These are phyloP conservation scores for Pachyseris speciosa DNA, from an alignment of 64 coral and sea anemone species.

Conservation along the genomic window DNA sequence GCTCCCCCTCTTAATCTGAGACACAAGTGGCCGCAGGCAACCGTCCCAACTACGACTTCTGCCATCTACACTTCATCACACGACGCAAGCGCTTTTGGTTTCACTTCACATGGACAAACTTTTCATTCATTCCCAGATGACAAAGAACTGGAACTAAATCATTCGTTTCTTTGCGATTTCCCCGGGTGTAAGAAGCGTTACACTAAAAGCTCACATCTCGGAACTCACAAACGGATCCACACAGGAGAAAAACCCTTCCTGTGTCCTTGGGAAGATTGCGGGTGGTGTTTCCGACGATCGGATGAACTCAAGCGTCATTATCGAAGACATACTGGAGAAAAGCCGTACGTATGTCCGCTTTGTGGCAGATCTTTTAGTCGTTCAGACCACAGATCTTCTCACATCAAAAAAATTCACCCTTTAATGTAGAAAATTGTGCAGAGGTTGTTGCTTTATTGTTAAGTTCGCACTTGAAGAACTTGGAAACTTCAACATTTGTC, in stretches of 20 bases:
- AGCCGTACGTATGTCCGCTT: constrained; percentile 86
- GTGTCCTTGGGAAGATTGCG: constrained; percentile 88
- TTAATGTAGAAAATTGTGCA: not conserved
- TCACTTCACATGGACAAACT: not conserved
- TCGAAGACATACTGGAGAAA: constrained; percentile 90
- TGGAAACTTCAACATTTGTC: not conserved
- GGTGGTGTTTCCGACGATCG: constrained; percentile 85
- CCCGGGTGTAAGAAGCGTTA: constrained; percentile 87
- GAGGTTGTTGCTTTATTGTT: not conserved
- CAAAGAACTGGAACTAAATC: constrained; percentile 17
- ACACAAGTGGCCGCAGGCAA: constrained; percentile 33
- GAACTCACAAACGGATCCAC: constrained; percentile 78
- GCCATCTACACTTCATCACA: not conserved
- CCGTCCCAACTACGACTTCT: not conserved
- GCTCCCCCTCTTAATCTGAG: not conserved
- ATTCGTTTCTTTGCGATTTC: constrained; percentile 82
- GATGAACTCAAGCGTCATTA: constrained; percentile 94
- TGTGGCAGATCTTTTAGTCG: constrained; percentile 94
- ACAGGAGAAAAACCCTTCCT: constrained; percentile 90
- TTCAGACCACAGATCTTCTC: constrained; percentile 88
- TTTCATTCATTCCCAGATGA: not conserved
- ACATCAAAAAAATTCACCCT: constrained; percentile 92
- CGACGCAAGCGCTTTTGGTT: not conserved
- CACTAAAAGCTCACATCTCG: constrained; percentile 82
- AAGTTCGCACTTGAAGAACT: not conserved